Conservation (phyloP, 1,140 invertebrate species). For the Drosophila carrolli region DNA sequence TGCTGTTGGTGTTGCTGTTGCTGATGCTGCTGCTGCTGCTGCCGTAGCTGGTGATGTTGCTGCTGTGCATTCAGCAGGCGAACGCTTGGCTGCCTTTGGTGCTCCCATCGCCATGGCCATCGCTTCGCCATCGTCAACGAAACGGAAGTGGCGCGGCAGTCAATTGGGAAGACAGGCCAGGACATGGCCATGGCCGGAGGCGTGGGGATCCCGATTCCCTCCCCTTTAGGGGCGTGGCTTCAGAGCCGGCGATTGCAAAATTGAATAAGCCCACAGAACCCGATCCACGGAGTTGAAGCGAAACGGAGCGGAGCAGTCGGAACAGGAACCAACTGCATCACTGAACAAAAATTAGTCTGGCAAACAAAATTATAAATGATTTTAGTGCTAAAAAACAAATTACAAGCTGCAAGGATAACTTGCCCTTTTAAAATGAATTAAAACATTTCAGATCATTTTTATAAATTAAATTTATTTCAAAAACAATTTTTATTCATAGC, state of each 20-base stretch:
- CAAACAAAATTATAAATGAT: background rate
- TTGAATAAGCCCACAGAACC: constrained; percentile 70
- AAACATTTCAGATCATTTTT: no score
- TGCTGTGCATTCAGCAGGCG: constrained; percentile 59
- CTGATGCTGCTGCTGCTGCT: constrained; percentile 20
- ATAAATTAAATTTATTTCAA: no score
- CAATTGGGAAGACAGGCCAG: constrained; percentile 69
- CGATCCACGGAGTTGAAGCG: constrained; percentile 20
- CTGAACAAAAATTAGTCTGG: background rate
- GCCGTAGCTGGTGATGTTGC: constrained; percentile 11
- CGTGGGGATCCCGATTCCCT: background rate
- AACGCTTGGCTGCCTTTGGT: constrained; percentile 51
- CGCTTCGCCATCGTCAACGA: constrained; percentile 48
- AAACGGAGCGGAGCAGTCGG: constrained; percentile 19
- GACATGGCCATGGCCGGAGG: constrained; percentile 69
- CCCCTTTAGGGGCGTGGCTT: background rate
- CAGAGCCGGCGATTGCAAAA: constrained; percentile 65
- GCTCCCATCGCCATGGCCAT: constrained; percentile 39
- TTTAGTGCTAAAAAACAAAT: background rate
- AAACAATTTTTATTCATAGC: no score
- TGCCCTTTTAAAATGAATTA: no score
- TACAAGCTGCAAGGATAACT: no score
- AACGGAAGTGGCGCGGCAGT: constrained; percentile 77
- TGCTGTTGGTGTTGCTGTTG: constrained; percentile 13
- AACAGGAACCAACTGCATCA: constrained; percentile 8